Base-by-base conservation (phyloP, 2,888 invertebrate species). In the Hirtodrosophila histrioides region DNA sequence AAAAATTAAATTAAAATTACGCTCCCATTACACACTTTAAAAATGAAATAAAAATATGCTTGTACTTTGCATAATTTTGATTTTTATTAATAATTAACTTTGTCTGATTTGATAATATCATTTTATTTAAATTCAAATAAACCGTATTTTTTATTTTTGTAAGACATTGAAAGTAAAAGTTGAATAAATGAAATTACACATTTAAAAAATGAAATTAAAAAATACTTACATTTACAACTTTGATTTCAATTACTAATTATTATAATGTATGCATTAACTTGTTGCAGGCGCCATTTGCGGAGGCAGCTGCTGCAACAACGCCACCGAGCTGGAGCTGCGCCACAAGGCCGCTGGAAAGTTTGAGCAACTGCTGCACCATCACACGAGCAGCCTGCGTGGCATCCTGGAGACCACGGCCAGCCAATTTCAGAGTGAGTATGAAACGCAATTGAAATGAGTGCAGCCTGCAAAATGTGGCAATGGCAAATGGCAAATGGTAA, bases 331-430 rank as follows among this genome's bases (percentile, higher is more conserved):
- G 67, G 89, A 91, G 61, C 79, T 92, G 69, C 88, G 89, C 63
- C 84, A 89, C 64, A 91, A 90, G 72, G 90, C 92, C 37, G 88
- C 91, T 41, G 78, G 81, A 37, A 90, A 94, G 84, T 95, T 96
- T 83, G 95, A 95, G 86, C 93, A 93, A 69, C 92, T 95, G 83
- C 93, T 95, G 71, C 94, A 95, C 70, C 94, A 94, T 89, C 94
- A 95, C 78, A 95, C 95, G 60, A 93, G 94, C 87, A 95, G 95
- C 77, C 93, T 96, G 64, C 95, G 95, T 76, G 96, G 96, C 76
- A 93, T 96, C 64, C 93, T 97, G 75, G 94, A 95, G 72, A 94
- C 94, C 49, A 96, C 96, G 33, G 94, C 95, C 77, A 93, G 93
- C 83, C 94, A 94, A 64, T 93, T 96, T 84, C 95, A 95, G 93